Conservation (phyloP, 2,797 vertebrate species). For the Alauda arvensis region DNA sequence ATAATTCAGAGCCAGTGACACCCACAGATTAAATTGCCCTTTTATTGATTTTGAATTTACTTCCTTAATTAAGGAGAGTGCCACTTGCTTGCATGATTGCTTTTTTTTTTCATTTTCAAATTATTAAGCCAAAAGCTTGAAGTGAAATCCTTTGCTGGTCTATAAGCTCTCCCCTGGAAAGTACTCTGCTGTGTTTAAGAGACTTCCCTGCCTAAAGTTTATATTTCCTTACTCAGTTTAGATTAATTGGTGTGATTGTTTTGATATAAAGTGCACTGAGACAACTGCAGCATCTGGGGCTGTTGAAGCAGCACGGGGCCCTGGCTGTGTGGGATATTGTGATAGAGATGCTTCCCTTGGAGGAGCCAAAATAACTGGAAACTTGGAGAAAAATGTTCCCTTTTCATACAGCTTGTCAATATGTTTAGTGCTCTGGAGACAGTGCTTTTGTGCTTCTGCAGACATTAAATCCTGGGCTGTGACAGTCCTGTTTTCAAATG, state of each 20-base stretch:
- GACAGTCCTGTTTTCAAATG: constrained; percentile 28
- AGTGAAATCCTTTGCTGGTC: neutral
- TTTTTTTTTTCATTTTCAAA: neutral
- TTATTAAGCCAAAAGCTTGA: constrained; percentile 20
- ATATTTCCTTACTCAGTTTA: neutral
- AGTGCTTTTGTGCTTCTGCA: constrained; percentile 38
- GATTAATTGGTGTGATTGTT: constrained; percentile 20
- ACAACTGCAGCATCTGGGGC: neutral
- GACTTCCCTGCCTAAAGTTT: neutral
- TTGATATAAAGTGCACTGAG: neutral
- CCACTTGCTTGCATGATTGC: neutral
- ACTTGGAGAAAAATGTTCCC: neutral
- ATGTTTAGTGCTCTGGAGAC: constrained; percentile 43
- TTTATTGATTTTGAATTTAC: constrained; percentile 50
- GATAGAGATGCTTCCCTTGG: neutral
- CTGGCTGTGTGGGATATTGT: neutral
- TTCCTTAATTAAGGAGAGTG: constrained; percentile 59
- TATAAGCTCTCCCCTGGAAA: neutral
- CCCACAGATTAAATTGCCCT: constrained; percentile 23
- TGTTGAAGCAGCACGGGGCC: neutral
- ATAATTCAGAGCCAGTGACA: neutral
- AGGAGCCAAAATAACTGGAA: neutral
- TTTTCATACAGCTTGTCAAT: constrained; percentile 34
- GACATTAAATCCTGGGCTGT: constrained; percentile 36
- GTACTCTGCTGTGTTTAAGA: neutral